Conservation (phyloP, 2,888 invertebrate genomes). For the Heterodera filipjevi region DNA sequence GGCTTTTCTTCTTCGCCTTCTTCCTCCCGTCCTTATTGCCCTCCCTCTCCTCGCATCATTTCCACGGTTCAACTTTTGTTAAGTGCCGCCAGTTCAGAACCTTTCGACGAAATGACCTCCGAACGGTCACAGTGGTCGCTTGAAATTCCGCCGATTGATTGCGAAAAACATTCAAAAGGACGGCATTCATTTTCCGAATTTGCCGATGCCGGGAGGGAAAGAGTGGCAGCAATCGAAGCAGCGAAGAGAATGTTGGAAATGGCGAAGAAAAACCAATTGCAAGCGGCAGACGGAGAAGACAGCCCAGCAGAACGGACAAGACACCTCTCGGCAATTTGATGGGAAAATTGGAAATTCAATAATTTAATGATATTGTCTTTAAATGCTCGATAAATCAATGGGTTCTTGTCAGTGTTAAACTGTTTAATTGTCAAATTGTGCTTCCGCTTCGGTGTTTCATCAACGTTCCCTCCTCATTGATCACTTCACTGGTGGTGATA, state of each 20-base stretch:
- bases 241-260: constrained; percentile 3
- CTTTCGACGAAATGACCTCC: not conserved
- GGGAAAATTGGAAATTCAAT: not conserved
- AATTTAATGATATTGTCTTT: no score
- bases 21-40: not conserved
- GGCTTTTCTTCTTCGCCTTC: not conserved
- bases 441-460: no score
- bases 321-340: not conserved
- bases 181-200: constrained; percentile 5
- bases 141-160: not conserved
- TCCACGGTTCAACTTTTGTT: constrained; percentile 2
- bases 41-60: not conserved
- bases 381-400: no score
- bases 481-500: not conserved
- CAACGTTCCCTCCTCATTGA: not conserved
- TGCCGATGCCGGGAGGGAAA: not conserved
- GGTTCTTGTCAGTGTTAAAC: no score
- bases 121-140: not conserved
- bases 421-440: no score
- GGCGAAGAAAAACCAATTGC: not conserved
- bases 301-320: not conserved
- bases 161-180: not conserved
- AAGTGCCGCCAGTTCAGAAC: not conserved
- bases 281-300: not conserved
- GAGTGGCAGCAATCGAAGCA: not conserved